phyloP scores from a whole-genome alignment of 1,140 invertebrate genomes.

The Caerostris darwini region DNA sequence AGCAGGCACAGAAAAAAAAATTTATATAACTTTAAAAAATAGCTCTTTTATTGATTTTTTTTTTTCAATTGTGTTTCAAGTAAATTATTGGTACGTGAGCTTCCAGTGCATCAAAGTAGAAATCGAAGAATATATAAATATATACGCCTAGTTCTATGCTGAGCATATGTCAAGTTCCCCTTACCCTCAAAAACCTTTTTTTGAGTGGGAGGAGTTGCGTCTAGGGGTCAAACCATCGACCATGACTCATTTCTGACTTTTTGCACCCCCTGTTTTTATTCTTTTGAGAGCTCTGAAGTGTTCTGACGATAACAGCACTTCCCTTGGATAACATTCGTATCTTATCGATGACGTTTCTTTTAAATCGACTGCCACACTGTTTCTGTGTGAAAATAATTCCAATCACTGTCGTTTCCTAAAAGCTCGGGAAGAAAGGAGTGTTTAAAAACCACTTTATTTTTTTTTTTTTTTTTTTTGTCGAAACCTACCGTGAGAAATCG shows the following conservation, averaged over 20 bases:
- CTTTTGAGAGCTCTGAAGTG: background rate
- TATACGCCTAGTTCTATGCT: background rate
- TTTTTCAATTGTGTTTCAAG: too few species aligned
- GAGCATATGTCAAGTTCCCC: constrained; percentile 13
- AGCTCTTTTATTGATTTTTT: too few species aligned
- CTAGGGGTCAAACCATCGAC: background rate
- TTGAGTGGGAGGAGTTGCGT: constrained; percentile 1
- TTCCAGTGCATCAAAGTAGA: too few species aligned
- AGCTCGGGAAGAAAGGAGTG: background rate
- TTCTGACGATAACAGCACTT: constrained; percentile 1
- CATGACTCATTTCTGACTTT: constrained; percentile 32
- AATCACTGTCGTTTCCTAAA: background rate
- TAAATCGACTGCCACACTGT: background rate
- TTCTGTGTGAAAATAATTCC: constrained; percentile 7
- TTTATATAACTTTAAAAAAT: too few species aligned
- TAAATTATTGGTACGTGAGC: too few species aligned
- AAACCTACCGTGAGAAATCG: too few species aligned
- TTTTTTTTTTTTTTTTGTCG: too few species aligned
- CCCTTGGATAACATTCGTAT: constrained; percentile 8
- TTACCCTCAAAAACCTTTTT: background rate
- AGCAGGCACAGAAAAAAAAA: too few species aligned
- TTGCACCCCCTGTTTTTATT: constrained; percentile 6
- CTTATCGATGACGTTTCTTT: constrained; percentile 29
- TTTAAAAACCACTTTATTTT: background rate
- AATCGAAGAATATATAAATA: too few species aligned